Evolutionary conservation across 1,140 invertebrate species (phyloP).

Genomic region (Akabosia matsudoensis): DNA sequence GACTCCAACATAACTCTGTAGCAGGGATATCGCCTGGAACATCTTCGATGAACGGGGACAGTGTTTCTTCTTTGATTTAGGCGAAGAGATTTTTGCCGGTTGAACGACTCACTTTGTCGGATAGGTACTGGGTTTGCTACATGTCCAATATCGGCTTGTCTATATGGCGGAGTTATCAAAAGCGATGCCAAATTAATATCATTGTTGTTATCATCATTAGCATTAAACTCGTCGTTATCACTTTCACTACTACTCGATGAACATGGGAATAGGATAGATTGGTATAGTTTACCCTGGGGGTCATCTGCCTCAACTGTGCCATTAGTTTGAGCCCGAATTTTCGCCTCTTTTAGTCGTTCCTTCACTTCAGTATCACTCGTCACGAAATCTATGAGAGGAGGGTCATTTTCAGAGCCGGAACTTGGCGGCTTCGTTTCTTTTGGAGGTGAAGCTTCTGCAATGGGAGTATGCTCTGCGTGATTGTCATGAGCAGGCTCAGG

Average conservation of each 20-base stretch:
- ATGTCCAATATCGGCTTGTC: too few relatives aligned
- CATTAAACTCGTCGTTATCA: background rate
- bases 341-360: background rate
- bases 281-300: background rate
- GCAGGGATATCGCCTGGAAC: conserved; percentile 5
- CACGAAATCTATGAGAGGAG: background rate
- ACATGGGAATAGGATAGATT: background rate
- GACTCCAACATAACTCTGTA: conserved; percentile 24
- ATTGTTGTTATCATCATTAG: conserved; percentile 4
- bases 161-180: background rate
- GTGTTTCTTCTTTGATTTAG: background rate
- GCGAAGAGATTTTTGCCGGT: background rate
- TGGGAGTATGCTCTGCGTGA: background rate
- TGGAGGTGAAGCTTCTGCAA: background rate
- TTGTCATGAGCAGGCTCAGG: background rate
- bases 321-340: background rate
- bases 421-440: too few relatives aligned
- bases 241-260: background rate
- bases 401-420: too few relatives aligned
- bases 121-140: too few relatives aligned
- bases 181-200: background rate
- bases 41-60: background rate
- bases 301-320: background rate
- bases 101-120: background rate
- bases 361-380: background rate